Evolutionary conservation across 2,113 vertebrate species (phyloP).

Genomic region (Stegostoma tigrinum): DNA sequence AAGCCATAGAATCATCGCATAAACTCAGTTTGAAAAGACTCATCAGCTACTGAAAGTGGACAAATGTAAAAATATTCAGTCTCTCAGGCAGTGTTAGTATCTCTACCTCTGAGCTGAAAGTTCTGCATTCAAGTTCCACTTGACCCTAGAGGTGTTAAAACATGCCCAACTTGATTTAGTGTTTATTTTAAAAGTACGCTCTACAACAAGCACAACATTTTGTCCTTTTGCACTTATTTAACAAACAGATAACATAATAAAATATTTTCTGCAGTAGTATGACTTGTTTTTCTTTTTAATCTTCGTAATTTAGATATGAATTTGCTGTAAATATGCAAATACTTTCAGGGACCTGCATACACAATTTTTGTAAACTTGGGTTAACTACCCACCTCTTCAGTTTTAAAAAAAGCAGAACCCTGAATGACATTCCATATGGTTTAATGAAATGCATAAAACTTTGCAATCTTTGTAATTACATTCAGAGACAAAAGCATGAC

Average conservation of each 20-base stretch:
- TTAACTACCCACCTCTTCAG: neutral
- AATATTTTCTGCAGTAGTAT: neutral
- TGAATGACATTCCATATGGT: neutral
- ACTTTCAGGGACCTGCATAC: neutral
- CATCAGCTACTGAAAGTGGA: neutral
- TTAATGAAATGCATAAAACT: neutral
- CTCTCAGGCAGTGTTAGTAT: too few species aligned
- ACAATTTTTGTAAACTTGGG: neutral
- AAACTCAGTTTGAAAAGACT: neutral
- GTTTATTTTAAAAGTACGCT: too few species aligned
- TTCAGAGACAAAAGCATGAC: neutral
- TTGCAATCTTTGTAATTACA: too few species aligned
- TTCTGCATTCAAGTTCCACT: too few species aligned
- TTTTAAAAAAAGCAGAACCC: neutral
- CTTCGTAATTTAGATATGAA: neutral
- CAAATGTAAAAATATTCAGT: neutral
- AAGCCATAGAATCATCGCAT: neutral
- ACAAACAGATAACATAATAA: neutral
- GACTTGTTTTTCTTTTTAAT: neutral
- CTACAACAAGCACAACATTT: neutral
- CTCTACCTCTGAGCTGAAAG: too few species aligned
- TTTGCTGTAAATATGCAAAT: neutral
- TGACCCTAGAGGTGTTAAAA: too few species aligned
- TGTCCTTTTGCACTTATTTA: neutral
- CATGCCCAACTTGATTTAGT: too few species aligned